Evolutionary conservation across 2,888 invertebrate species (phyloP).

Genomic region (Eilema griseolum): DNA sequence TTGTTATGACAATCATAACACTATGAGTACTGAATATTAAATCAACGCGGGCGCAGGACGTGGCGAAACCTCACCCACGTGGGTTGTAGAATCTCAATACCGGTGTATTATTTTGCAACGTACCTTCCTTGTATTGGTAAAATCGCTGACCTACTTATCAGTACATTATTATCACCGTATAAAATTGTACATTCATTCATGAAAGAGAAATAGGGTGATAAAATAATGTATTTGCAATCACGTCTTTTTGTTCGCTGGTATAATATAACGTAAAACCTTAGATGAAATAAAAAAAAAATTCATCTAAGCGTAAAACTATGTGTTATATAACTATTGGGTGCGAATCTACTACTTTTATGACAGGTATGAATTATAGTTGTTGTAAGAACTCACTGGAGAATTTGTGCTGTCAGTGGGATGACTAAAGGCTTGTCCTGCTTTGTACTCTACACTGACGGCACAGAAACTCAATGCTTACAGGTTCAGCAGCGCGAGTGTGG

Average conservation of each 20-base stretch:
- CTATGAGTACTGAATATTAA: slow-evolving; percentile 42
- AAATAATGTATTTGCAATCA: background rate
- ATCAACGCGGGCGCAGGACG: slow-evolving; percentile 48
- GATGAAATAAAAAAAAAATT: no score
- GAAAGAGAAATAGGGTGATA: background rate
- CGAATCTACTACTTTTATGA: no score
- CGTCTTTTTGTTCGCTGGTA: background rate
- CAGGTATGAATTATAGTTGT: no score
- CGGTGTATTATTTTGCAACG: slow-evolving; percentile 37
- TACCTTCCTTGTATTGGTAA: slow-evolving; percentile 21
- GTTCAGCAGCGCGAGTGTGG: no score
- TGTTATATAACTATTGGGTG: no score
- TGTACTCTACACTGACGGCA: no score
- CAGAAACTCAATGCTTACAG: no score
- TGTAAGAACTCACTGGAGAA: no score
- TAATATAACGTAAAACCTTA: no score
- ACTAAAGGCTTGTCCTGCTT: no score
- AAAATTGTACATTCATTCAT: slow-evolving; percentile 2
- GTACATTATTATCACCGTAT: slow-evolving; percentile 5
- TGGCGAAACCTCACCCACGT: slow-evolving; percentile 58
- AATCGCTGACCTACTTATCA: slow-evolving; percentile 28
- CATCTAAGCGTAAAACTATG: no score
- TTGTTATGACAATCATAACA: slow-evolving; percentile 39
- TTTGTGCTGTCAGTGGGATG: no score
- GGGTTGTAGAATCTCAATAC: slow-evolving; percentile 36